phyloP scores from a whole-genome alignment of 2,113 vertebrate species.

The Mellivora capensis region DNA sequence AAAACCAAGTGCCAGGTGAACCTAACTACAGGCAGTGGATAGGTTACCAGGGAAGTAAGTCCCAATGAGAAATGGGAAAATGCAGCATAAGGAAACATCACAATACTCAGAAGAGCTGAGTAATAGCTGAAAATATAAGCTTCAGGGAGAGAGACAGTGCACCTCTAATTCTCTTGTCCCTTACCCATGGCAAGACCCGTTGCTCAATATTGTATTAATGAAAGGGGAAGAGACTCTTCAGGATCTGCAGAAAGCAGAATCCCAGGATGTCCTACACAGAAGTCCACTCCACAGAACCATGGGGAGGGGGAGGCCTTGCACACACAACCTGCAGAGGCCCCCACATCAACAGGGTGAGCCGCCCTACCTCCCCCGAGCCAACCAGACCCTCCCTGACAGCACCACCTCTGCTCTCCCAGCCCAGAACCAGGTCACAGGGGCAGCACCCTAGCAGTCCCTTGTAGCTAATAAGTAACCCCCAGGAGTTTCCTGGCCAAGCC shows the following conservation, averaged over 20 bases:
- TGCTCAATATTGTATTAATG: background rate
- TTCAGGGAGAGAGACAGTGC: background rate
- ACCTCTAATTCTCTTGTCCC: background rate
- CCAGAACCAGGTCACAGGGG: background rate
- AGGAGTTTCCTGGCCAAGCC: background rate
- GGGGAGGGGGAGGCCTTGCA: background rate
- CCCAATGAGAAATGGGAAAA: background rate
- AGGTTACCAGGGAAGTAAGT: background rate
- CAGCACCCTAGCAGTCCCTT: background rate
- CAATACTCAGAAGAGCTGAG: background rate
- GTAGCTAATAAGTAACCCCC: constrained; percentile 36
- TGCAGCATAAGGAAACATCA: background rate
- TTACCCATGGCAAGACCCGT: background rate
- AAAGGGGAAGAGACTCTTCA: background rate
- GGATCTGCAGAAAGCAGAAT: background rate
- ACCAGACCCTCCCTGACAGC: no score
- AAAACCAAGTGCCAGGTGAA: background rate
- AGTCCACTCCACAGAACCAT: background rate
- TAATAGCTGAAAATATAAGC: background rate
- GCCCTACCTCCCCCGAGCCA: background rate
- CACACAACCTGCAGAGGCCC: background rate
- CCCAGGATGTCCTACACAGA: background rate
- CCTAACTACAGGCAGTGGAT: background rate
- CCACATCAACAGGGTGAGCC: background rate
- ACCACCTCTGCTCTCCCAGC: background rate